Evolutionary conservation across 2,797 vertebrate species (phyloP).

Genomic region (Sebastes nivosus): DNA sequence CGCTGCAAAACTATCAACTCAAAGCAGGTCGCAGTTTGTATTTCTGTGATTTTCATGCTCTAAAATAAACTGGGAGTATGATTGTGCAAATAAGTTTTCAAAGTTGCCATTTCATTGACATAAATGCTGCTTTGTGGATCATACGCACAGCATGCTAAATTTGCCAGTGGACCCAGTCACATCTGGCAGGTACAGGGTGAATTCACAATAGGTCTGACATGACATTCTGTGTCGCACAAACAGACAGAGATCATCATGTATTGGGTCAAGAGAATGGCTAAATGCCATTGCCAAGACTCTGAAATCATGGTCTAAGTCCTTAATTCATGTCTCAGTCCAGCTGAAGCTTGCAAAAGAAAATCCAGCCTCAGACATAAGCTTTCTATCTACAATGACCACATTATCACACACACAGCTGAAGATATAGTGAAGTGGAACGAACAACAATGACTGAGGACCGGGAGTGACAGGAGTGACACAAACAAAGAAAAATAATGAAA

Average conservation of each 20-base stretch:
- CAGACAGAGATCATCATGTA: constrained; percentile 15
- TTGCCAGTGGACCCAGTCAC: background rate
- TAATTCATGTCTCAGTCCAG: background rate
- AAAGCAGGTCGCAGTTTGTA: background rate
- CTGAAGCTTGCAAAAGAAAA: background rate
- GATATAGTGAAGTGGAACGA: constrained; percentile 15
- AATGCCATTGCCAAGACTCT: background rate
- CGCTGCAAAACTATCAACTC: background rate
- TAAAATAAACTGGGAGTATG: background rate
- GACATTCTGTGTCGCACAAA: background rate
- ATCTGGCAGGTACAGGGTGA: background rate
- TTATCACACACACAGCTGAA: constrained; percentile 22
- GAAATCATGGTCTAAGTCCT: background rate
- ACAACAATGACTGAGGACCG: constrained; percentile 8
- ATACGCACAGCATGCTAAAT: background rate
- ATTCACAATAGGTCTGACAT: background rate
- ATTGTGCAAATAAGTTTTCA: background rate
- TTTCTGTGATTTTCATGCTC: background rate
- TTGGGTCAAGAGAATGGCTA: background rate
- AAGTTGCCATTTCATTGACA: background rate
- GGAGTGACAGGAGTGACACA: constrained; percentile 20
- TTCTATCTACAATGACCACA: constrained; percentile 9
- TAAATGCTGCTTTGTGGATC: background rate
- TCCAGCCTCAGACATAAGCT: background rate
- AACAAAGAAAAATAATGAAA: constrained; percentile 22